Percentiles rank a stretch among this genome's conserved stretches.
Evolutionary conservation across 2,113 vertebrate genomes (phyloP).

Genomic region (Oreocharis arfaki): DNA sequence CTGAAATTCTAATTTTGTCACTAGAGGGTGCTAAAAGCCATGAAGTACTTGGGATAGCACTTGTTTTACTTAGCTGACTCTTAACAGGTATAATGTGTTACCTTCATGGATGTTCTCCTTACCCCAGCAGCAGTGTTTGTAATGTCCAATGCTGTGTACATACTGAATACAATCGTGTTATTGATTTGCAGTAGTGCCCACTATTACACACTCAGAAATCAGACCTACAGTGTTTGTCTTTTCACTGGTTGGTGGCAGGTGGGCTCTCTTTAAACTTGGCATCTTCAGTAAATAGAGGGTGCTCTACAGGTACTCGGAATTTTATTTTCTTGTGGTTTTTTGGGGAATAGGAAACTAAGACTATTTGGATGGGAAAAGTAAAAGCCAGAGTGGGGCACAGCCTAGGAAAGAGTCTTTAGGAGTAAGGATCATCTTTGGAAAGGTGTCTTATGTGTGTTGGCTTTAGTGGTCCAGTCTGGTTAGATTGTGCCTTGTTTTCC

Average conservation of each 20-base stretch:
- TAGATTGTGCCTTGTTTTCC: background rate
- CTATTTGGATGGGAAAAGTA: background rate
- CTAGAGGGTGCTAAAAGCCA: constrained; percentile 36
- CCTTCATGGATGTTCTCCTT: background rate
- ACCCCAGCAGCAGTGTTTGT: background rate
- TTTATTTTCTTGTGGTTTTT: background rate
- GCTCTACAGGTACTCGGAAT: background rate
- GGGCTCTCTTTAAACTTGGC: background rate
- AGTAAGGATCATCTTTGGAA: background rate
- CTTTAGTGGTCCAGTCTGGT: background rate
- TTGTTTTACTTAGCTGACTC: background rate
- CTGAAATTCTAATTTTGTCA: background rate
- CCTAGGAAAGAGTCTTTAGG: background rate
- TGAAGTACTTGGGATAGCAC: background rate
- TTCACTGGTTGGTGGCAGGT: background rate
- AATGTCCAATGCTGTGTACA: rapidly evolving
- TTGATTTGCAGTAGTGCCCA: background rate
- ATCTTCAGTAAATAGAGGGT: background rate
- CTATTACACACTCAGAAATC: background rate
- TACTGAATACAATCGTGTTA: background rate
- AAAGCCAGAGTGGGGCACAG: background rate
- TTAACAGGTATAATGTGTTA: background rate
- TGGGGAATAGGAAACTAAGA: background rate
- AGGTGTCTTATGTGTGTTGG: background rate
- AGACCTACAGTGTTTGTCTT: background rate